Conservation (phyloP, 1,140 invertebrate genomes). For the Ericerus pela region DNA sequence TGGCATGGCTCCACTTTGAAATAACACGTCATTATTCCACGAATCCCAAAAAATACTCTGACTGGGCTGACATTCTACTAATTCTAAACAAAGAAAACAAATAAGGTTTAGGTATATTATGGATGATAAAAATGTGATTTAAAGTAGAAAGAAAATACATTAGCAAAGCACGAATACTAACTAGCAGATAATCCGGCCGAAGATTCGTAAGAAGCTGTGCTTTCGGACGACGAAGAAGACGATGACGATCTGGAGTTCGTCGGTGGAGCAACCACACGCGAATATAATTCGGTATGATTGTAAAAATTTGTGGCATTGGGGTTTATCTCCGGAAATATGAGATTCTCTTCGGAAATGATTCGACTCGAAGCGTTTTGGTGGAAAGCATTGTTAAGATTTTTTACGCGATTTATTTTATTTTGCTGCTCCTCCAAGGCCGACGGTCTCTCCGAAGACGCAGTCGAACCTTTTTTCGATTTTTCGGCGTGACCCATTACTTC, state of each 20-base stretch:
- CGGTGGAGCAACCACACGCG: neutral
- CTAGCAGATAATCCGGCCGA: neutral
- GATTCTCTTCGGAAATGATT: no score
- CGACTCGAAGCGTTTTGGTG: no score
- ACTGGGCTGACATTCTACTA: neutral
- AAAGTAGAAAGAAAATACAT: neutral
- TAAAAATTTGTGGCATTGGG: no score
- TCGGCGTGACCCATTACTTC: no score
- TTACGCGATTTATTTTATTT: no score
- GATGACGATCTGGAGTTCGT: neutral
- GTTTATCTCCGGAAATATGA: no score
- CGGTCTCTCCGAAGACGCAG: no score
- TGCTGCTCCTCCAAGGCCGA: no score
- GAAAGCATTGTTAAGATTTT: no score
- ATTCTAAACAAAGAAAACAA: neutral
- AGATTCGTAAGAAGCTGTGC: neutral
- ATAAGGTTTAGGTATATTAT: neutral
- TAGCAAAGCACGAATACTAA: neutral
- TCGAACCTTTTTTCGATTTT: no score
- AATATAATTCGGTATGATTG: neutral
- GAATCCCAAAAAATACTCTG: neutral
- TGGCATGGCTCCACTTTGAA: neutral
- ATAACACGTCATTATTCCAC: constrained; percentile 1
- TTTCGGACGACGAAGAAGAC: neutral
- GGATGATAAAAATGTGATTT: no score